Evolutionary conservation across 1,140 invertebrate genomes (phyloP), one percentile per base, ranked within the genome.

Genomic region (Camponotus pennsylvanicus): DNA sequence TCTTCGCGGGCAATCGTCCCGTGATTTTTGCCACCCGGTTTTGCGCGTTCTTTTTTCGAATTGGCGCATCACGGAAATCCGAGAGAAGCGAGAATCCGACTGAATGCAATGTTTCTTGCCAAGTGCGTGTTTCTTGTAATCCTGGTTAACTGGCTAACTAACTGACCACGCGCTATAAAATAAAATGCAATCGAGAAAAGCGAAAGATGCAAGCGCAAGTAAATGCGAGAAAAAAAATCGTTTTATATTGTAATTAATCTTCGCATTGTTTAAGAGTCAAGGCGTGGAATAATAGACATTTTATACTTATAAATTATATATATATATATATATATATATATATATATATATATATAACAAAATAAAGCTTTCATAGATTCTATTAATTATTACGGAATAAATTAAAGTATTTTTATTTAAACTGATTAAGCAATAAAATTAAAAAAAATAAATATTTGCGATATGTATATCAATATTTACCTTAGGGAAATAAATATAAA

Each of bases 11-110:
- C 61, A 55, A 64, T 67, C 69, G 67, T 71, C 49, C 32, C 42
- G 55, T 57, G 69, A 83, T 83, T 63, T 82, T 83, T 83, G 55
- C 32, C 69, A 57, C 59, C 27, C 69, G 42, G 57, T 75, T 83
- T 75, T 61, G 52, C 55, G 40, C 13, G 79, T 83, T 75, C 75
- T 83, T 73, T 57, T 86, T 37, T 42, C 67, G 42, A 69, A n/a
- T 69, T 64, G 45, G 15, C 78, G 8, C 34, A 32, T 42, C 27
- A 27, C 27, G 64, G 34, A 67, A 83, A 63, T 83, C 34, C 45
- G 40, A 70, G 52, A 70, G 21, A 34, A 40, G 27, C 78, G 66
- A 82, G 27, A 57, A 57, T 57, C 37, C 34, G n/a, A 45, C 75
- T 34, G 32, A 79, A 49, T 52, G 49, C 27, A 61, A 18, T 52